Conservation (phyloP, 2,113 vertebrate species). For the Callithrix jacchus region DNA sequence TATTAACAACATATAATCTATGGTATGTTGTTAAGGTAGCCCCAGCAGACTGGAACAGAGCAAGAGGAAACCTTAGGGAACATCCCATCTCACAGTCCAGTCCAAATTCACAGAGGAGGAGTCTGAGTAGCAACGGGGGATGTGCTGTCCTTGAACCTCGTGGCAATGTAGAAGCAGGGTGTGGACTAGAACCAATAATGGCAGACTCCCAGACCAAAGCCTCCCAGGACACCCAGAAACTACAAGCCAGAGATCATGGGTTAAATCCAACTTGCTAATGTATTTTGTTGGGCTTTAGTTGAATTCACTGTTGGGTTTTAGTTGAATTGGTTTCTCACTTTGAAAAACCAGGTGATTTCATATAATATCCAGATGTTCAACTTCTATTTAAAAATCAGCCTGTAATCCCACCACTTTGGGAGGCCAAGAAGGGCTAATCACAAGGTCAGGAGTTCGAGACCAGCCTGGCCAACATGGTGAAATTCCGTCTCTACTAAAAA, state of each 20-base stretch:
- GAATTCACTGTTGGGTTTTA: background rate
- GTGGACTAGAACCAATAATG: background rate
- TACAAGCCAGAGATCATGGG: background rate
- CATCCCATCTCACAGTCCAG: background rate
- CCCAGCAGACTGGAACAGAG: background rate
- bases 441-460: too few relatives aligned
- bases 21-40: background rate
- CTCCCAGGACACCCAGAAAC: background rate
- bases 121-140: background rate
- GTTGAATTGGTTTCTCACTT: background rate
- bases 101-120: background rate
- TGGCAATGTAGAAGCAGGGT: background rate
- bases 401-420: too few relatives aligned
- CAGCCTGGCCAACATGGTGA: too few relatives aligned
- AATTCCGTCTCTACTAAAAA: too few relatives aligned
- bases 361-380: background rate
- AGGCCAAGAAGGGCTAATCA: too few relatives aligned
- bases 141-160: background rate
- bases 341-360: background rate
- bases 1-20: background rate
- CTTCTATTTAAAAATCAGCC: background rate
- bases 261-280: background rate
- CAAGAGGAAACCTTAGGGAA: background rate
- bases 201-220: background rate
- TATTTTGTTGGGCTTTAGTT: background rate